Percentiles rank a stretch among this genome's conserved stretches.
Evolutionary conservation across 1,140 invertebrate genomes (phyloP).

Genomic region (Cepaea nemoralis): DNA sequence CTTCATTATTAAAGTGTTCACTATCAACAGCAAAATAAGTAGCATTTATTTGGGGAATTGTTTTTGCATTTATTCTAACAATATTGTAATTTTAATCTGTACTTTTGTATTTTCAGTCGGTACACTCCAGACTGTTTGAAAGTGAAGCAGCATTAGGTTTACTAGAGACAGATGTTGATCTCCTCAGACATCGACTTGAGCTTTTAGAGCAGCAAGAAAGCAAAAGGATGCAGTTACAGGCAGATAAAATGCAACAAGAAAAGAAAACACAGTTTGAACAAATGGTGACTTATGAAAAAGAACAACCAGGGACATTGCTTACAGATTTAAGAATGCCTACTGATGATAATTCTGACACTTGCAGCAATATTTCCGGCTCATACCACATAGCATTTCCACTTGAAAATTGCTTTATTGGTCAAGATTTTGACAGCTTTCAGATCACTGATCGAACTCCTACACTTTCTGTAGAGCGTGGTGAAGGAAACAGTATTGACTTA

Average conservation of each 20-base stretch:
- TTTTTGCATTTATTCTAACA: too few relatives aligned
- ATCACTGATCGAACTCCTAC: background rate
- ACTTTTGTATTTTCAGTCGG: conserved; percentile 9
- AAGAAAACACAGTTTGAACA: background rate
- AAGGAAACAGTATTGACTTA: background rate
- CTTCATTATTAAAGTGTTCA: too few relatives aligned
- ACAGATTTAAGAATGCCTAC: background rate
- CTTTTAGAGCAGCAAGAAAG: background rate
- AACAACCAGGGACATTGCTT: background rate
- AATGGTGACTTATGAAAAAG: background rate
- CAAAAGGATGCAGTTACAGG: background rate
- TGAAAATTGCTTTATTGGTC: background rate
- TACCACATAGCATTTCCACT: background rate
- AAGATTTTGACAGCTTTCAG: background rate
- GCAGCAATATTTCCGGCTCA: background rate
- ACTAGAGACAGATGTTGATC: conserved; percentile 1
- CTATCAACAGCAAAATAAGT: too few relatives aligned
- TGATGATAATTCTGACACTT: background rate
- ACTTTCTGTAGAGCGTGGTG: background rate
- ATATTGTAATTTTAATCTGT: too few relatives aligned
- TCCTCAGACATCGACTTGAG: background rate
- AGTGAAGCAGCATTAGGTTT: conserved; percentile 13
- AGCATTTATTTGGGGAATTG: too few relatives aligned
- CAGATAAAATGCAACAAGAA: background rate
- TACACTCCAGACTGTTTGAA: background rate